These are phyloP conservation scores for Hiodon tergisus DNA, from an alignment of 2,113 vertebrate genomes.

Conservation along the genomic window DNA sequence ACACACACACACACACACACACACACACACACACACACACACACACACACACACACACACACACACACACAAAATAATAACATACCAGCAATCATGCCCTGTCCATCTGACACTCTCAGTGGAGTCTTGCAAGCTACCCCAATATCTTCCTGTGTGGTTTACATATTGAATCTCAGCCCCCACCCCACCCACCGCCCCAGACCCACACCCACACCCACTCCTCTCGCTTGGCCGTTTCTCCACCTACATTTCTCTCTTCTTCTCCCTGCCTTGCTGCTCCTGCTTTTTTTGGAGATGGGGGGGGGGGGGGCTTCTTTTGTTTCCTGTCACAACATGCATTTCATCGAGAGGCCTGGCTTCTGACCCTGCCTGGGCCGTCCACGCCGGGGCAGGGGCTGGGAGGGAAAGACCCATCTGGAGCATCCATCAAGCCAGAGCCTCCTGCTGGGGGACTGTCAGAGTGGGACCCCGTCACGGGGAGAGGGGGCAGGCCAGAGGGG, in stretches of 20 bases:
- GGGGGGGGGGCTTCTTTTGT: conserved; percentile 54
- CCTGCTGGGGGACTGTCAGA: conserved; percentile 63
- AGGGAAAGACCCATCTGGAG: conserved; percentile 61
- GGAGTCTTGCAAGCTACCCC: not conserved
- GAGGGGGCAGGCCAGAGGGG: conserved; percentile 14
- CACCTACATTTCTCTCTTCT: conserved; percentile 11
- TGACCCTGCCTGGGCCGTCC: conserved; percentile 56
- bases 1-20: conserved; percentile 25
- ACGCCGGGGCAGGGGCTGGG: conserved; percentile 45
- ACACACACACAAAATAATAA: conserved; percentile 40
- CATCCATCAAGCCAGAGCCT: conserved; percentile 59
- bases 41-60: conserved; percentile 13
- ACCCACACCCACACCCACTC: conserved; percentile 31
- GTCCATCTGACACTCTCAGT: conserved; percentile 28
- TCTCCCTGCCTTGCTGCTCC: conserved; percentile 23
- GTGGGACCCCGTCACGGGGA: conserved; percentile 36
- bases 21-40: conserved; percentile 35
- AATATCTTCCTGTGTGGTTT: conserved; percentile 35
- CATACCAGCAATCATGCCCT: conserved; percentile 25
- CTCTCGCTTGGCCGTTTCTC: not conserved
- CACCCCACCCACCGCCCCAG: conserved; percentile 10
- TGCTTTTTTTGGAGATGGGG: conserved; percentile 14
- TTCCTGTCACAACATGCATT: conserved; percentile 62
- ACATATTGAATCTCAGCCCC: conserved; percentile 9
- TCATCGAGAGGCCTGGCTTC: conserved; percentile 59